These are phyloP conservation scores for Laspeyria flexula DNA, from an alignment of 2,888 invertebrate species.

Conservation along the genomic window DNA sequence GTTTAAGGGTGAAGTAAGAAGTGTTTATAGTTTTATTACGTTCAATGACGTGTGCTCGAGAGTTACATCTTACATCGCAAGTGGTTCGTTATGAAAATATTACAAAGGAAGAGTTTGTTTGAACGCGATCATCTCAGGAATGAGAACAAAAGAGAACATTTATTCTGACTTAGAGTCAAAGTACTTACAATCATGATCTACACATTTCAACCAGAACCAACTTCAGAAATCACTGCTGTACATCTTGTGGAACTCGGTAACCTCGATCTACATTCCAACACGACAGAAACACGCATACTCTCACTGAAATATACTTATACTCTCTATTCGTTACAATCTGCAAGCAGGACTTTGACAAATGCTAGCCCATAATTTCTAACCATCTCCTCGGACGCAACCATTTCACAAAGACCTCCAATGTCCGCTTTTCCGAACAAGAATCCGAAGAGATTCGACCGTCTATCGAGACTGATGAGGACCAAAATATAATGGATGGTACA, in stretches of 20 bases:
- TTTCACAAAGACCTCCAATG: conserved; percentile 44
- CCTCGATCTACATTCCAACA: neutral
- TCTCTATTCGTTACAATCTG: conserved; percentile 52
- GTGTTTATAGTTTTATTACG: conserved; percentile 33
- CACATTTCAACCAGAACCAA: no score
- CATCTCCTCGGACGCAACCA: conserved; percentile 52
- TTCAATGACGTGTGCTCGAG: conserved; percentile 15
- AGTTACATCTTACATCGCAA: neutral
- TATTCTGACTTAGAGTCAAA: no score
- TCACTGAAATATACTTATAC: conserved; percentile 39
- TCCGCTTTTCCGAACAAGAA: conserved; percentile 20
- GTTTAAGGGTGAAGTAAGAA: conserved; percentile 34
- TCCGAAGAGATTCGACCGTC: conserved; percentile 21
- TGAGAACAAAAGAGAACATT: no score
- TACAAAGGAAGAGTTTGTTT: neutral
- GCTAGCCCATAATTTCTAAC: conserved; percentile 68
- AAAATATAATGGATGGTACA: conserved; percentile 47
- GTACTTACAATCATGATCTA: no score
- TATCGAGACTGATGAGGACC: conserved; percentile 44
- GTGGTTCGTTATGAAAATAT: neutral
- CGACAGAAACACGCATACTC: conserved; percentile 6
- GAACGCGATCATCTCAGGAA: no score
- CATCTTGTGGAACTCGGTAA: neutral
- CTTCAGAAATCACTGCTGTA: no score
- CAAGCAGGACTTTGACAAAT: conserved; percentile 76